Base-by-base conservation (phyloP, 2,113 vertebrate species). In the Myocastor coypus region DNA sequence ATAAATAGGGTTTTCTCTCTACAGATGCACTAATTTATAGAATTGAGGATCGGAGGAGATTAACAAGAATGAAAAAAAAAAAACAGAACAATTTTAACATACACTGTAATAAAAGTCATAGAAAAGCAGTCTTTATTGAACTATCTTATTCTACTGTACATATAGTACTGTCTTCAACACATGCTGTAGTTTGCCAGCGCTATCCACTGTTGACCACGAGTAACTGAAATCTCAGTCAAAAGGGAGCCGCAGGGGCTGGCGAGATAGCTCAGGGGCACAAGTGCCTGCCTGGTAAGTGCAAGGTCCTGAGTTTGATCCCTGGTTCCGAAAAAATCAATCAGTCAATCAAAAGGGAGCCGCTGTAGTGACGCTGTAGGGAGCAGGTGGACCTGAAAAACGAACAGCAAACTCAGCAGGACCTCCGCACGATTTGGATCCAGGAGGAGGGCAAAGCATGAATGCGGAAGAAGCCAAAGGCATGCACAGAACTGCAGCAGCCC, bases 381-480 rank as follows among this genome's bases (percentile, higher is more conserved):
- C 7, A 2, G 9, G 2, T 37, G 10, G n/a, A 40, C 81, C 52
- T 57, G 30, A 87, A 78, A 83, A 66, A 37, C 34, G 1, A 30
- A 1, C 5, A 16, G 50, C 14, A 71, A 83, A 59, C 64, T 84
- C 3, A 32, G 26, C 26, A 77, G 42, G 42, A 86, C 4, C 52
- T 57, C 84, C 1, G 22, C 5, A 63, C 11, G 6, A 24, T 75
- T 78, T 61, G 68, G 24, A 69, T 17, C 13, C 7, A 28, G 32
- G 0, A 46, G 26, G 4, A 6, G 59, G 69, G 14, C 46, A 1
- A 66, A 50, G 50, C 34, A 7, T 0, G 6, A 52, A 10, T 3
- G 3, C 57, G 73, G 66, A 57, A 92, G 24, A 5, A 86, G 14
- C 30, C 14, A 30, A 34, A 63, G 40, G 57, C 32, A 1, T 42